Base-by-base conservation (phyloP, 2,113 vertebrate genomes). In the Loxodonta africana region DNA sequence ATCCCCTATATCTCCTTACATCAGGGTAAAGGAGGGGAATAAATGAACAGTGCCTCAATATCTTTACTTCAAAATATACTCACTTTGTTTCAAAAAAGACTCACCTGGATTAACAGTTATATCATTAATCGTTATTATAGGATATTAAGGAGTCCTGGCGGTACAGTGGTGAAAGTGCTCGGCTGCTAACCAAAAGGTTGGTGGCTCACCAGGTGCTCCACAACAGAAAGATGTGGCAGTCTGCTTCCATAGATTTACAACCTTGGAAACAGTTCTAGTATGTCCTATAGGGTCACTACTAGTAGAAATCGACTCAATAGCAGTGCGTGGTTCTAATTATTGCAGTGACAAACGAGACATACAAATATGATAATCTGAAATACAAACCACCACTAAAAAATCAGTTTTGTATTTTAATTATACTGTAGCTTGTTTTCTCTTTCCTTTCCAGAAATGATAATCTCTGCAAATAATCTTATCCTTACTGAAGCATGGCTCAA, bases 21-120 rank as follows among this genome's bases (percentile, higher is more conserved):
- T 0, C 37, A n/a, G 51, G 51, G 1, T 77, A 82, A 87, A 62
- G 67, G 15, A 51, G 10, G 25, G 11, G 8, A 37, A 62, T 48
- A 71, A 30, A 57, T 0, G 6, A 89, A 89, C 8, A 92, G 46
- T 48, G 7, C 82, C 51, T 78, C 33, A 83, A 41, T 12, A 91
- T 91, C 37, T 97, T 92, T 83, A 78, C 37, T 83, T 78, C 62
- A 94, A 91, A 97, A 92, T 90, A 93, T 95, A 93, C 57, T 88
- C n/a, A 63, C 18, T 62, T 87, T 69, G n/a, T 14, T 33, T 69
- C 67, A 69, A 69, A 69, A 69, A 5, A 76, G 93, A 95, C 44
- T 86, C 37, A 65, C 21, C 48, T 91, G 33, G 44, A 94, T 94
- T 85, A 91, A 90, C 0, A 81, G 44, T 53, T 86, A 91, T 53